Conservation (phyloP, 2,888 invertebrate species). For the Antheraea assamensis region DNA sequence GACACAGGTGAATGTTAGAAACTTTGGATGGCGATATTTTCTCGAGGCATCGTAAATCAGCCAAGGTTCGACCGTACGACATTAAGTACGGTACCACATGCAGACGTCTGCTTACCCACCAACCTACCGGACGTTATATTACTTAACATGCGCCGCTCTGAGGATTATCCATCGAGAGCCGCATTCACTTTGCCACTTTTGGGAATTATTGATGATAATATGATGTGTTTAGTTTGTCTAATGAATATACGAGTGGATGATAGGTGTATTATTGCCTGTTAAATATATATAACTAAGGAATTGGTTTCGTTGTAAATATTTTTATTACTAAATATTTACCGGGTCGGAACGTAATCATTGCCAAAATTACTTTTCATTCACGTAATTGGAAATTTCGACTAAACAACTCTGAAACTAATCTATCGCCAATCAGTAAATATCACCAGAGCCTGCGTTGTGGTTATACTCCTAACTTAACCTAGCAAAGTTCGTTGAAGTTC, state of each 20-base stretch:
- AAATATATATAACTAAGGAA: no score
- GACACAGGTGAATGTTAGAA: constrained; percentile 17
- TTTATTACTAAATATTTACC: no score
- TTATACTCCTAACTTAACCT: no score
- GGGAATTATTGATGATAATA: constrained; percentile 9
- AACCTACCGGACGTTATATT: constrained; percentile 18
- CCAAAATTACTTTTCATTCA: no score
- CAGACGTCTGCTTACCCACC: constrained; percentile 16
- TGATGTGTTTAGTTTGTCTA: not conserved
- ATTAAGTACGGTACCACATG: constrained; percentile 34
- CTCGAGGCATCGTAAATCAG: constrained; percentile 47
- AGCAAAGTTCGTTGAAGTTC: no score
- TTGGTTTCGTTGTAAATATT: no score
- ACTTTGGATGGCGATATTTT: constrained; percentile 43
- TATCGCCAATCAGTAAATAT: not conserved
- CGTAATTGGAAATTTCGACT: not conserved
- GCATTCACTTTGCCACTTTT: constrained; percentile 4
- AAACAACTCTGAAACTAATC: not conserved
- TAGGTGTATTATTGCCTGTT: no score
- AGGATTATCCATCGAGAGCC: not conserved
- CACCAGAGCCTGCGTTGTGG: not conserved
- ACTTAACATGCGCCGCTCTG: constrained; percentile 16
- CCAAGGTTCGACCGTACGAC: constrained; percentile 41
- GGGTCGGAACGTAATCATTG: no score
- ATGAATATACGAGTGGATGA: not conserved